Percentiles rank a stretch among this genome's conserved stretches.
Evolutionary conservation across 2,113 vertebrate species (phyloP).

Genomic region (Poicephalus meyeri): DNA sequence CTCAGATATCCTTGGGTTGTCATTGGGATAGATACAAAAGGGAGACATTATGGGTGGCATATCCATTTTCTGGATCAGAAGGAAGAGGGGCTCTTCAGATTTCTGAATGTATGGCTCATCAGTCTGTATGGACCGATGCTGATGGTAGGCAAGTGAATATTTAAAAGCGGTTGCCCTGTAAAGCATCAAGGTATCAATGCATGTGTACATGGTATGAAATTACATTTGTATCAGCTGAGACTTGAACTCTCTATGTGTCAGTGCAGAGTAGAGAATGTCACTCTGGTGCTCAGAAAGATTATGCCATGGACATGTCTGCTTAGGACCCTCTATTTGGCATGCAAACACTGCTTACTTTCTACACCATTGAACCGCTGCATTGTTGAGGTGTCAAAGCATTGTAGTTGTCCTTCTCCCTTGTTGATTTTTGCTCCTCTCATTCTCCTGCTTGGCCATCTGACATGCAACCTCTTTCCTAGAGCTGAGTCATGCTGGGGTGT

Average conservation of each 20-base stretch:
- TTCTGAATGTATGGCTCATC: no score
- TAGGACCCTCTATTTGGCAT: neutral
- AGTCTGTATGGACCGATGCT: neutral
- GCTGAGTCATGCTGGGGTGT: neutral
- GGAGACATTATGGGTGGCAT: neutral
- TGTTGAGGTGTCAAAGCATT: neutral
- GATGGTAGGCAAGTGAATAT: neutral
- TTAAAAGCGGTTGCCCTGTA: neutral
- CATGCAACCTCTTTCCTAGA: neutral
- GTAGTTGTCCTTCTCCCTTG: neutral
- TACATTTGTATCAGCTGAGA: neutral
- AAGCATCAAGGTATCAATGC: neutral
- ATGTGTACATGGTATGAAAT: neutral
- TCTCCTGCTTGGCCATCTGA: neutral
- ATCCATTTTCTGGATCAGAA: neutral
- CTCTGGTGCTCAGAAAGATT: neutral
- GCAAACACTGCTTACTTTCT: neutral
- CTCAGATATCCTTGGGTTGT: neutral
- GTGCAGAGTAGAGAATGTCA: neutral
- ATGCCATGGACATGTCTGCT: rapidly evolving
- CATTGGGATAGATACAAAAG: neutral
- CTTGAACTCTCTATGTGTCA: neutral
- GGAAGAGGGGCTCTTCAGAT: neutral
- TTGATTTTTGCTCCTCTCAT: neutral
- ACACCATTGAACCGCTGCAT: neutral